These are phyloP conservation scores for Arothron firmamentum DNA, from an alignment of 2,113 vertebrate genomes.

Conservation along the genomic window DNA sequence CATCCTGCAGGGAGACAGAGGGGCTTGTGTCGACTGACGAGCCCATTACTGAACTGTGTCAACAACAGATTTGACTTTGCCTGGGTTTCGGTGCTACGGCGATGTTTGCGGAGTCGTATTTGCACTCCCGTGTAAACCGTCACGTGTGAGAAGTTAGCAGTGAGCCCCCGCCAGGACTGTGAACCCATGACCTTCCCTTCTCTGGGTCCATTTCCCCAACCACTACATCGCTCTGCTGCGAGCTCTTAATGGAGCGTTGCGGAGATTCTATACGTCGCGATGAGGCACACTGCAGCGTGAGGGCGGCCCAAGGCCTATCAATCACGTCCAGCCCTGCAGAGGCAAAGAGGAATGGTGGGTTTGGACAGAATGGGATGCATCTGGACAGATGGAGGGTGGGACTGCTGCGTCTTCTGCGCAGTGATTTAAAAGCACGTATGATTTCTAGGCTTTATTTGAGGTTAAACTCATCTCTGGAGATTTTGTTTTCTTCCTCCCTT, in stretches of 20 bases:
- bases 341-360: slow-evolving; percentile 38
- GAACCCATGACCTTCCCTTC: slow-evolving; percentile 64
- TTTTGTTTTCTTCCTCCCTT: not conserved
- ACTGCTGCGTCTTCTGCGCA: not conserved
- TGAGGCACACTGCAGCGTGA: slow-evolving; percentile 56
- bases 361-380: slow-evolving; percentile 37
- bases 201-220: slow-evolving; percentile 68
- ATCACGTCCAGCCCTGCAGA: slow-evolving; percentile 56
- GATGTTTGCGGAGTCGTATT: slow-evolving; percentile 12
- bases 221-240: slow-evolving; percentile 53
- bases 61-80: slow-evolving; percentile 47
- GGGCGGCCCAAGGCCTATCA: slow-evolving; percentile 67
- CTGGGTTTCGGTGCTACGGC: not conserved
- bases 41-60: slow-evolving; percentile 51
- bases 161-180: slow-evolving; percentile 45
- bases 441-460: not conserved
- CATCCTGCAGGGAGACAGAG: slow-evolving; percentile 42
- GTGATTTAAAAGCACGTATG: too few relatives aligned
- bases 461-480: slow-evolving; percentile 12
- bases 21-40: slow-evolving; percentile 34
- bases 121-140: slow-evolving; percentile 24
- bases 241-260: slow-evolving; percentile 65
- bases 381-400: slow-evolving; percentile 48
- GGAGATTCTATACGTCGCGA: slow-evolving; percentile 55
- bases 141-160: slow-evolving; percentile 39